A percentile compares a stretch with the other conserved stretches of the same genome.
Evolutionary conservation across 2,888 invertebrate species (phyloP).

Genomic region (Diarsia mendica): DNA sequence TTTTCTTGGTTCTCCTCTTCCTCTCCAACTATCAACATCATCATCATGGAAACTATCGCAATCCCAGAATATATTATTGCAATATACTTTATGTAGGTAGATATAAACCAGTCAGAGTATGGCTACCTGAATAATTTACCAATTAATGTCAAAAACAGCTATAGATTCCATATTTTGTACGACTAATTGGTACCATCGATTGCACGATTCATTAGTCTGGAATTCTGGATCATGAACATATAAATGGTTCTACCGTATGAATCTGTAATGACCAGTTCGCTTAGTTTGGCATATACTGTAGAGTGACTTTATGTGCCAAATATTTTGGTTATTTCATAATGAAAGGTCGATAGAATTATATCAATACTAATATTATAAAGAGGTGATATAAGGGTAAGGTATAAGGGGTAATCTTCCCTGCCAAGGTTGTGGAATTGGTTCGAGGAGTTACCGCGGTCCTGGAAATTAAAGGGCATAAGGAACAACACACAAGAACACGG

Average conservation of each 20-base stretch:
- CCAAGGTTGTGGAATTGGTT: too few relatives aligned
- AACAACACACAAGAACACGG: too few relatives aligned
- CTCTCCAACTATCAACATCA: too few relatives aligned
- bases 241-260: constrained; percentile 25
- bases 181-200: constrained; percentile 28
- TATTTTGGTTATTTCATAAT: neutral
- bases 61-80: neutral
- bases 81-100: neutral
- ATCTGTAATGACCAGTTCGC: neutral
- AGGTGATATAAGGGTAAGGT: too few relatives aligned
- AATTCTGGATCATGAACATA: constrained; percentile 10
- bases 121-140: constrained; percentile 17
- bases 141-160: constrained; percentile 13
- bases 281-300: neutral
- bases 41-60: too few relatives aligned
- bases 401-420: too few relatives aligned
- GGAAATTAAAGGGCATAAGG: too few relatives aligned
- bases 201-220: constrained; percentile 14
- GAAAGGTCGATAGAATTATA: too few relatives aligned
- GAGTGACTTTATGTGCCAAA: too few relatives aligned
- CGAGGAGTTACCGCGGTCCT: too few relatives aligned
- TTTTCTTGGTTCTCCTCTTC: too few relatives aligned
- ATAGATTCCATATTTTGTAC: constrained; percentile 16
- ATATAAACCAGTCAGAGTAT: neutral
- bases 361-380: too few relatives aligned